Evolutionary conservation across 2,888 invertebrate genomes (phyloP).

Genomic region (Actias luna): DNA sequence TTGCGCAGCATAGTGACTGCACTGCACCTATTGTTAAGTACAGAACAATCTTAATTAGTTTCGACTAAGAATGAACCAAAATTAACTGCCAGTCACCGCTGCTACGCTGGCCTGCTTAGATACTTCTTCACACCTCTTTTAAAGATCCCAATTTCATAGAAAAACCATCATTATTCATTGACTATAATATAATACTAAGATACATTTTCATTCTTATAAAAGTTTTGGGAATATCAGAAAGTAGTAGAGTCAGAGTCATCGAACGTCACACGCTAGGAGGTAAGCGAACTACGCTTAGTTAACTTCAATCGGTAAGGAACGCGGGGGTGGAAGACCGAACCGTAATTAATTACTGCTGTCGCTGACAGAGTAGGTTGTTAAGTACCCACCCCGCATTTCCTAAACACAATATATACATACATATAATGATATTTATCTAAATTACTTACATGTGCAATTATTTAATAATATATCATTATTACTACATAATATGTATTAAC

Average conservation of each 20-base stretch:
- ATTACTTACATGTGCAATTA: background rate
- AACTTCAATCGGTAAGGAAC: constrained; percentile 57
- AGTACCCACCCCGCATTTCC: constrained; percentile 56
- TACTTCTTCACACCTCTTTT: no score
- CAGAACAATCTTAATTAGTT: no score
- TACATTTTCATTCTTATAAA: background rate
- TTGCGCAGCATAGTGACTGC: no score
- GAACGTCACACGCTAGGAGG: constrained; percentile 58
- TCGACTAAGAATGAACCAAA: no score
- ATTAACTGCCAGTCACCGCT: no score
- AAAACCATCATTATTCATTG: background rate
- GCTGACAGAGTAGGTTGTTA: constrained; percentile 66
- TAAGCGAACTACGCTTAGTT: constrained; percentile 63
- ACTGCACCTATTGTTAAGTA: no score
- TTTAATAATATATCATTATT: background rate
- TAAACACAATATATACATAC: constrained; percentile 56
- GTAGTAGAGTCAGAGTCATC: constrained; percentile 29
- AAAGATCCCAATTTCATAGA: no score
- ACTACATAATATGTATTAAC: background rate
- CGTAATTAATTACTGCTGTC: constrained; percentile 76
- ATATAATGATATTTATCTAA: constrained; percentile 5
- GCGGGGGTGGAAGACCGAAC: constrained; percentile 48
- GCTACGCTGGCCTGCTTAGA: no score
- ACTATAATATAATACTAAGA: background rate
- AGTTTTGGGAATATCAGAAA: background rate